phyloP scores from a whole-genome alignment of 2,888 invertebrate genomes.

The Himalopsyche anomala region DNA sequence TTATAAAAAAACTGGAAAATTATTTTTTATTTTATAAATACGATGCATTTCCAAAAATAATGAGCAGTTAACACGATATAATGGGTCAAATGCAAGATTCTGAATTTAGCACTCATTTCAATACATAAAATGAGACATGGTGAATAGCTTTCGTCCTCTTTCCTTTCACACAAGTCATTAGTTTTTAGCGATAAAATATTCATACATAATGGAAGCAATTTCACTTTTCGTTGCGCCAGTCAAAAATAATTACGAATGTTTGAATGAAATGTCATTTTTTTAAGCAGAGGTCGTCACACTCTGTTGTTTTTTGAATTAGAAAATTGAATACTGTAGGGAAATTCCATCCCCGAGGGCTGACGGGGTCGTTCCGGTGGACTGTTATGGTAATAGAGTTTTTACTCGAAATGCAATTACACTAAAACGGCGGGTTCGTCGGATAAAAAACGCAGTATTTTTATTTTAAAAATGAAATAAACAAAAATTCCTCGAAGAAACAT shows the following conservation, averaged over 20 bases:
- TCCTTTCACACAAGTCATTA: no score
- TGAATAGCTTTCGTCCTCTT: no score
- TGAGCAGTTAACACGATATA: no score
- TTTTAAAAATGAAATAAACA: background rate
- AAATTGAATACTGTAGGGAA: background rate
- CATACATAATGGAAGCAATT: no score
- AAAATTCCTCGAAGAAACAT: background rate
- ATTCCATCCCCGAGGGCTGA: background rate
- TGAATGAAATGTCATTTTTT: background rate
- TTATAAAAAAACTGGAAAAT: no score
- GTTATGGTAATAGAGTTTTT: background rate
- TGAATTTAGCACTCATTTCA: no score
- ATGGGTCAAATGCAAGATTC: no score
- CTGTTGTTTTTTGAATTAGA: background rate
- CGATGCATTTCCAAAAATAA: no score
- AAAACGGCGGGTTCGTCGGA: background rate
- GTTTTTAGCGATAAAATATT: no score
- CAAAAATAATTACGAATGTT: background rate
- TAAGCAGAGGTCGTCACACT: conserved; percentile 1
- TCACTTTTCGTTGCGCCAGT: background rate
- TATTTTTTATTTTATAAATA: no score
- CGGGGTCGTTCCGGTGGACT: background rate
- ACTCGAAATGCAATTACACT: conserved; percentile 25
- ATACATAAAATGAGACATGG: no score
- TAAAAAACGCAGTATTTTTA: background rate